Evolutionary conservation across 2,888 invertebrate species (phyloP).

Genomic region (Lasius platythorax): DNA sequence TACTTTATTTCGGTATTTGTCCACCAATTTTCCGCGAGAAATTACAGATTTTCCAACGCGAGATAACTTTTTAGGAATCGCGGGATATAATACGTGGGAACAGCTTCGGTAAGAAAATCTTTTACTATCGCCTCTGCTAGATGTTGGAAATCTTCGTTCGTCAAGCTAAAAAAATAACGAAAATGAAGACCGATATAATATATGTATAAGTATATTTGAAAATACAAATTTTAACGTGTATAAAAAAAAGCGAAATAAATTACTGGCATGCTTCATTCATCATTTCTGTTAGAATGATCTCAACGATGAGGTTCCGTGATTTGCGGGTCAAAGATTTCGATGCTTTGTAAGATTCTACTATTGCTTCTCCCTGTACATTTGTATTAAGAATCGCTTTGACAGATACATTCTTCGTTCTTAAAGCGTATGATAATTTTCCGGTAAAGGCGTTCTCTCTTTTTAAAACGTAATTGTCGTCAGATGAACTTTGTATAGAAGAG

Average conservation of each 20-base stretch:
- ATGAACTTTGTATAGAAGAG: background rate
- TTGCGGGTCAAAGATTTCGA: background rate
- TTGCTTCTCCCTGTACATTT: background rate
- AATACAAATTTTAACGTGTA: background rate
- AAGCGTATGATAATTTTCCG: background rate
- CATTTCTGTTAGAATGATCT: background rate
- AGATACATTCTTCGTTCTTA: background rate
- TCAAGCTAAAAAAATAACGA: background rate
- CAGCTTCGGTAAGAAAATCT: background rate
- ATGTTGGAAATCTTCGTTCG: background rate
- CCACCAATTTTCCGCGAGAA: conserved; percentile 1
- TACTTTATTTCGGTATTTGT: conserved; percentile 8
- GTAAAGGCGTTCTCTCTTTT: background rate
- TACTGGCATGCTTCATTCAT: background rate
- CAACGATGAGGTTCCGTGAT: background rate
- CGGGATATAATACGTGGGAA: background rate
- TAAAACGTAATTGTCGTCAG: background rate
- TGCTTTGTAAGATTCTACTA: background rate
- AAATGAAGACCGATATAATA: too few species aligned
- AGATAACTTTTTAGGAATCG: conserved; percentile 2
- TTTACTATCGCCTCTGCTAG: conserved; percentile 4
- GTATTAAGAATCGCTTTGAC: background rate
- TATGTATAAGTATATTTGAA: background rate
- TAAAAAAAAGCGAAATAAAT: background rate
- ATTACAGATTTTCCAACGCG: background rate